Evolutionary conservation across 1,140 invertebrate genomes (phyloP).

Genomic region (Calephelis virginiensis): DNA sequence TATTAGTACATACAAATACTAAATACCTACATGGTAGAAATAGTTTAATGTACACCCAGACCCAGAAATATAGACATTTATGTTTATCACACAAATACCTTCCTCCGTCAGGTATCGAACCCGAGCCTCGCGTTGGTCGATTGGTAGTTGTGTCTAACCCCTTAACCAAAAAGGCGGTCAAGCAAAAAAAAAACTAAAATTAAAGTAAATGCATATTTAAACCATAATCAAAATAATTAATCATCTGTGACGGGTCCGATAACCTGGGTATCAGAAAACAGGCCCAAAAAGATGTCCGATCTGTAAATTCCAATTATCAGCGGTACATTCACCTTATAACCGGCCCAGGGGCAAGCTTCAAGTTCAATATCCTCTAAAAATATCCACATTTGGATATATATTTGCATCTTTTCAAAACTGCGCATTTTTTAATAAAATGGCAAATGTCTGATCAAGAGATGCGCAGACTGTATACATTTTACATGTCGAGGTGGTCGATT

Average conservation of each 20-base stretch:
- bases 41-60: too few relatives aligned
- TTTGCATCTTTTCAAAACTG: slow-evolving; percentile 33
- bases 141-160: too few relatives aligned
- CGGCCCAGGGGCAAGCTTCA: slow-evolving; percentile 57
- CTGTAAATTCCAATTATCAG: slow-evolving; percentile 65
- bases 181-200: neutral
- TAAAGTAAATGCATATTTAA: slow-evolving; percentile 35
- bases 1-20: too few relatives aligned
- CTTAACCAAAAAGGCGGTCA: too few relatives aligned
- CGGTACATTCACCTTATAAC: slow-evolving; percentile 72
- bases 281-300: slow-evolving; percentile 59
- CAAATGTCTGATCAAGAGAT: neutral
- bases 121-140: too few relatives aligned
- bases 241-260: slow-evolving; percentile 57
- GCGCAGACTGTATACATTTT: too few relatives aligned
- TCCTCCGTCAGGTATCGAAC: too few relatives aligned
- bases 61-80: too few relatives aligned
- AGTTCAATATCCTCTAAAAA: slow-evolving; percentile 70
- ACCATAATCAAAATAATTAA: slow-evolving; percentile 49
- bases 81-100: too few relatives aligned
- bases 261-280: slow-evolving; percentile 61
- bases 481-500: too few relatives aligned
- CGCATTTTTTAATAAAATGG: slow-evolving; percentile 11
- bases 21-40: too few relatives aligned
- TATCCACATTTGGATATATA: slow-evolving; percentile 49